These are phyloP conservation scores for Zootermopsis nevadensis DNA, from an alignment of 2,888 invertebrate species.

Conservation along the genomic window DNA sequence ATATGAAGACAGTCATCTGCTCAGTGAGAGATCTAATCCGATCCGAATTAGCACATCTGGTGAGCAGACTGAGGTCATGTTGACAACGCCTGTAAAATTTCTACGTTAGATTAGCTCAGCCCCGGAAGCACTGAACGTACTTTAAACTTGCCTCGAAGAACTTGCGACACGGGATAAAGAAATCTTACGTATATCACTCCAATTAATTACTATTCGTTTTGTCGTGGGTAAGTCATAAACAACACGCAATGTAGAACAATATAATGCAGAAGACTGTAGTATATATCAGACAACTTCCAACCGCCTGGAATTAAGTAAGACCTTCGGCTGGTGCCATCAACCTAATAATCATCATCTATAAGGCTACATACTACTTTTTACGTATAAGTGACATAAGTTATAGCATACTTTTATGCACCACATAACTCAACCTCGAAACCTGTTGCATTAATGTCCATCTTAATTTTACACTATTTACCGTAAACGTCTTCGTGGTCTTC, in stretches of 20 bases:
- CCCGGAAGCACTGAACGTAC: neutral
- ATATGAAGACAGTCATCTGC: too few species aligned
- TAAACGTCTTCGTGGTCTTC: too few species aligned
- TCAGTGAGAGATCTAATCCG: too few species aligned
- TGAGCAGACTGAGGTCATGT: neutral
- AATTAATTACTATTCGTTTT: slow-evolving; percentile 18
- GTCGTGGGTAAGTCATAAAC: neutral
- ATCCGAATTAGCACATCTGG: neutral
- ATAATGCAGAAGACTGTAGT: neutral
- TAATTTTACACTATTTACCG: too few species aligned
- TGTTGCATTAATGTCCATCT: too few species aligned
- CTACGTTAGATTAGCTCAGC: neutral
- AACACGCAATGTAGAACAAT: neutral
- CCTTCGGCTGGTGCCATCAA: neutral
- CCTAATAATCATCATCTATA: neutral
- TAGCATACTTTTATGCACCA: too few species aligned
- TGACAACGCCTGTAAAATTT: neutral
- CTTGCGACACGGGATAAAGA: neutral
- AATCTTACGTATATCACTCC: neutral
- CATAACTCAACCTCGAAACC: too few species aligned
- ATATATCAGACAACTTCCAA: neutral
- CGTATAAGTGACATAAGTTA: too few species aligned
- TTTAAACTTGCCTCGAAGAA: neutral
- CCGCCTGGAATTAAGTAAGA: neutral
- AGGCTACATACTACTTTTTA: too few species aligned